Conservation (phyloP, 1,140 invertebrate genomes). For the Coenobita brevimanus region DNA sequence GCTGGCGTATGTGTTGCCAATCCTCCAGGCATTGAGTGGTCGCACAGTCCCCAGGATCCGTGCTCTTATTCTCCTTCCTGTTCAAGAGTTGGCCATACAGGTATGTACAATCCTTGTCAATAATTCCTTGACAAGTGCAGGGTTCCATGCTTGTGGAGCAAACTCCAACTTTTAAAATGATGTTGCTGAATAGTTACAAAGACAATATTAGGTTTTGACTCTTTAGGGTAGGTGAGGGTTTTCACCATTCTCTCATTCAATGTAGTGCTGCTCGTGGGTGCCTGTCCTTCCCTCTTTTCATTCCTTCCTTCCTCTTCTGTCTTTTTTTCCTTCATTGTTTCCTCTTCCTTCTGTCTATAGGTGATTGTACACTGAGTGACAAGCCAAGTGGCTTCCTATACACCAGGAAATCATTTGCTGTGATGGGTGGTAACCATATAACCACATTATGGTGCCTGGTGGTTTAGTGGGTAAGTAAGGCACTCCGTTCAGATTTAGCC, state of each 20-base stretch:
- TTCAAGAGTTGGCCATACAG: conserved; percentile 92
- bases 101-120: conserved; percentile 76
- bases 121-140: not conserved
- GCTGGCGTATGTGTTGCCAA: conserved; percentile 92
- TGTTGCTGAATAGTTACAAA: not conserved
- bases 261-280: not conserved
- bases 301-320: too few species aligned
- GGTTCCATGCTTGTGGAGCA: not conserved
- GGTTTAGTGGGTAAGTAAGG: too few species aligned
- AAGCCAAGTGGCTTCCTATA: too few species aligned
- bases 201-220: not conserved
- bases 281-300: too few species aligned
- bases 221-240: not conserved
- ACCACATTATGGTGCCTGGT: too few species aligned
- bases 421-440: too few species aligned
- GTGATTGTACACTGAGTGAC: too few species aligned
- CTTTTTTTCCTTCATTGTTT: too few species aligned
- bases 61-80: conserved; percentile 92
- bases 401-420: too few species aligned
- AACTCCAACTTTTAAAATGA: not conserved
- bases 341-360: too few species aligned
- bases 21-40: conserved; percentile 81
- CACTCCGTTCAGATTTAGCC: too few species aligned
- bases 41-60: conserved; percentile 79
- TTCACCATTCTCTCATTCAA: not conserved